Evolutionary conservation across 2,113 vertebrate genomes (phyloP).

Genomic region (rat (Rattus norvegicus)): DNA sequence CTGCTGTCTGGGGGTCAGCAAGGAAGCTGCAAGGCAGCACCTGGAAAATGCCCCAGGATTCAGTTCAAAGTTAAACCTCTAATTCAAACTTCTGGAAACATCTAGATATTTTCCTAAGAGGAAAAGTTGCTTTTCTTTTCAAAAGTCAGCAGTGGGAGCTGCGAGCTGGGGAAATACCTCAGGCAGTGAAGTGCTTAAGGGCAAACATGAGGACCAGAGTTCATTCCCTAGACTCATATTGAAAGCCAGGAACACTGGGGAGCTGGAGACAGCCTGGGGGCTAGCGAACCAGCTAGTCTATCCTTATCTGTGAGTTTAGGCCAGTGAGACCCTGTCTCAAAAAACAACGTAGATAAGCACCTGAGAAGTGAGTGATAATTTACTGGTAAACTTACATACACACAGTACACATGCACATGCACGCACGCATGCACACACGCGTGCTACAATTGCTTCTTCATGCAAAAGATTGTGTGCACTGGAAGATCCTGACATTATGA

Average conservation of each 20-base stretch:
- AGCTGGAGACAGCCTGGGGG: background rate
- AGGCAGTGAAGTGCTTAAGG: background rate
- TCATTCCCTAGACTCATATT: background rate
- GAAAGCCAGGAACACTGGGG: background rate
- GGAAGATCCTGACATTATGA: background rate
- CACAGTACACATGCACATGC: background rate
- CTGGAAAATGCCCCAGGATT: background rate
- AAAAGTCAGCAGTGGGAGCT: background rate
- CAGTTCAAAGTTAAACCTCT: background rate
- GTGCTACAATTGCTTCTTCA: background rate
- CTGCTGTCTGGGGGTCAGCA: background rate
- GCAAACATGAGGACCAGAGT: background rate
- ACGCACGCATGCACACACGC: background rate
- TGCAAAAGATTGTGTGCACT: background rate
- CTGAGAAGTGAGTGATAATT: background rate
- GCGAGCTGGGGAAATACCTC: background rate
- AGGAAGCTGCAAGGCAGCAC: background rate
- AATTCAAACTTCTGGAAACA: background rate
- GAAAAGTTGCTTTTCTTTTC: background rate
- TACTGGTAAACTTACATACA: background rate
- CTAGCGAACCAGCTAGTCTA: background rate
- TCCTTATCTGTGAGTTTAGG: background rate
- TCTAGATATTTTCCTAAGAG: background rate
- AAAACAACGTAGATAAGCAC: background rate
- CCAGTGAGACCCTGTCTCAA: background rate